phyloP scores from a whole-genome alignment of 2,888 invertebrate species.

The Adineta ricciae region DNA sequence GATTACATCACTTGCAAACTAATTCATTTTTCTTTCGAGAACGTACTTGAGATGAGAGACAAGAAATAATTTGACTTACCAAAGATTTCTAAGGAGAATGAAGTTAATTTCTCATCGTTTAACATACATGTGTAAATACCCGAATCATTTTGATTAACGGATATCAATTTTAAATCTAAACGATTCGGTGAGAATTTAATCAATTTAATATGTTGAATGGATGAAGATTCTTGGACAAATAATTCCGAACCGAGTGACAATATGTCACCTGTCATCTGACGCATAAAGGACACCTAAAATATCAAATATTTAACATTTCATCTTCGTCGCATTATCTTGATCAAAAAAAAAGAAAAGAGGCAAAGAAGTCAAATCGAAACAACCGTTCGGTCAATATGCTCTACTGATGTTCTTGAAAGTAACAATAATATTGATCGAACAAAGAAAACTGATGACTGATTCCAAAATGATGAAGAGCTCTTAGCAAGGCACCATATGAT shows the following conservation, averaged over 20 bases:
- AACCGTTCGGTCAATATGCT: background rate
- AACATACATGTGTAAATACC: background rate
- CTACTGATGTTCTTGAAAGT: background rate
- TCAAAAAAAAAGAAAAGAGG: background rate
- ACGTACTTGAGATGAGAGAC: too few species aligned
- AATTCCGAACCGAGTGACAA: background rate
- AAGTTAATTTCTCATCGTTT: background rate
- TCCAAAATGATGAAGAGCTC: background rate
- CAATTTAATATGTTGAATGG: background rate
- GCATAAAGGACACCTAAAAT: background rate
- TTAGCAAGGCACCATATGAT: background rate
- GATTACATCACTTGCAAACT: too few species aligned
- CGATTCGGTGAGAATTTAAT: background rate
- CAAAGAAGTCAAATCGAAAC: background rate
- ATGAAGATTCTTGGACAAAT: background rate
- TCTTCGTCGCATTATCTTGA: background rate
- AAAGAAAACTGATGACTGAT: background rate
- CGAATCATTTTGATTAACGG: background rate
- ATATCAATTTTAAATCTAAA: background rate
- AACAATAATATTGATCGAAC: conserved; percentile 5
- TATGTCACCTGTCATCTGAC: conserved; percentile 18
- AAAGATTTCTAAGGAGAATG: background rate
- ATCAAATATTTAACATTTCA: background rate
- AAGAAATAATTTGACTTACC: background rate
- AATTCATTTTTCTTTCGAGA: too few species aligned